Evolutionary conservation across 2,888 invertebrate species (phyloP), one percentile per base, ranked within the genome.

Genomic region (Coecobrya sp.): DNA sequence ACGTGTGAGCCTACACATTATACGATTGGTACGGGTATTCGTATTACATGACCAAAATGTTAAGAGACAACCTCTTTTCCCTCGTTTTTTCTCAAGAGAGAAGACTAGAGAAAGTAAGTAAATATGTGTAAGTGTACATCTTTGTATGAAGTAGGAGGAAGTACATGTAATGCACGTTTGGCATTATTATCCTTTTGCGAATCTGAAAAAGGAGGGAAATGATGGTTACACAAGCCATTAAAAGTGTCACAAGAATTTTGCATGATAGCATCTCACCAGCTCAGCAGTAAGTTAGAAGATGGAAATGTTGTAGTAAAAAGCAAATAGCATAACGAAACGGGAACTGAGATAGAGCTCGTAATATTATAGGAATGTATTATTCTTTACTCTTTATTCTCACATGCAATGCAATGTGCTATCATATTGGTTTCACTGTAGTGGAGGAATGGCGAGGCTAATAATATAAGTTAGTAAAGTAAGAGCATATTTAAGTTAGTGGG

Each of bases 201-300:
- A 79, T 79, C 76, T 79, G 76, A 79, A 79, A 90, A 85, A 85
- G 76, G 76, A 90, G 90, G 90, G 59, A 90, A 90, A 76, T 85
- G 76, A 90, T 90, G 85, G 90, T 90, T 90, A 90, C 90, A 90
- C 90, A 85, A 90, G 62, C 90, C 85, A 90, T 90, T 90, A 85
- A 85, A 90, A 90, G 85, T 90, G 90, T 90, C 90, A 90, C 84
- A 73, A 79, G 73, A 90, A 85, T 90, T 89, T 90, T 90, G 59
- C 89, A 84, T 84, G 89, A 84, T 84, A 84, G 42, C 45, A 76
- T 85, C 70, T 62, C 88, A 88, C 45, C 65, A 45, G 45, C 76
- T 79, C 27, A 49, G 76, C 76, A 79, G 45, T 25, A 25, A 79
- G 10, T 45, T 79, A 16, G 76, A 22, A 52, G 19, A 59, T 19